phyloP scores from a whole-genome alignment of 1,140 invertebrate genomes.

The Ips nitidus region DNA sequence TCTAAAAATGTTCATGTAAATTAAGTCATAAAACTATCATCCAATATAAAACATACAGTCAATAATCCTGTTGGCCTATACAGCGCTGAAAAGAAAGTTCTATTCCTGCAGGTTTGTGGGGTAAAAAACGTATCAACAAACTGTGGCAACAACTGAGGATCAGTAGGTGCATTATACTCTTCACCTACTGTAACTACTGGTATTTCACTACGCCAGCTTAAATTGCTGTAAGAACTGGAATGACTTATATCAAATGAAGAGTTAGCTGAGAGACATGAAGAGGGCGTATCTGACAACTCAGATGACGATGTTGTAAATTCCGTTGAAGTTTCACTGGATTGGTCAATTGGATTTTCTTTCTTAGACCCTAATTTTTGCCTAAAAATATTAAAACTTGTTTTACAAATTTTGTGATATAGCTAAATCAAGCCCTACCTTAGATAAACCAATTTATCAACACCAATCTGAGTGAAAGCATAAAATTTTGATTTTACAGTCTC shows the following conservation, averaged over 20 bases:
- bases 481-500: constrained; percentile 56
- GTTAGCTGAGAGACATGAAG: constrained; percentile 7
- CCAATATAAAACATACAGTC: constrained; percentile 50
- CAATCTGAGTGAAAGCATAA: constrained; percentile 65
- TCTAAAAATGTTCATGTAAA: constrained; percentile 49
- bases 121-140: constrained; percentile 54
- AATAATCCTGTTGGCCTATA: constrained; percentile 55
- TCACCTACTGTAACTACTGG: too few relatives aligned
- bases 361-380: constrained; percentile 58
- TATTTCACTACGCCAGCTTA: too few relatives aligned
- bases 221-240: too few relatives aligned
- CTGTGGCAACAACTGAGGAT: constrained; percentile 48
- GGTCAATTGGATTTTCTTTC: constrained; percentile 48
- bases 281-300: constrained; percentile 2
- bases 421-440: constrained; percentile 49
- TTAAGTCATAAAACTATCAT: constrained; percentile 4
- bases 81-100: constrained; percentile 57
- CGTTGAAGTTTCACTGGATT: too few relatives aligned
- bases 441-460: constrained; percentile 65
- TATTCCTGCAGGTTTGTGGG: constrained; percentile 55
- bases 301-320: too few relatives aligned
- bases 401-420: background rate
- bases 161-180: constrained; percentile 12
- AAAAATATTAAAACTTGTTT: constrained; percentile 3
- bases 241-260: background rate